Evolutionary conservation across 2,113 vertebrate genomes (phyloP).

Genomic region (Mola mola): DNA sequence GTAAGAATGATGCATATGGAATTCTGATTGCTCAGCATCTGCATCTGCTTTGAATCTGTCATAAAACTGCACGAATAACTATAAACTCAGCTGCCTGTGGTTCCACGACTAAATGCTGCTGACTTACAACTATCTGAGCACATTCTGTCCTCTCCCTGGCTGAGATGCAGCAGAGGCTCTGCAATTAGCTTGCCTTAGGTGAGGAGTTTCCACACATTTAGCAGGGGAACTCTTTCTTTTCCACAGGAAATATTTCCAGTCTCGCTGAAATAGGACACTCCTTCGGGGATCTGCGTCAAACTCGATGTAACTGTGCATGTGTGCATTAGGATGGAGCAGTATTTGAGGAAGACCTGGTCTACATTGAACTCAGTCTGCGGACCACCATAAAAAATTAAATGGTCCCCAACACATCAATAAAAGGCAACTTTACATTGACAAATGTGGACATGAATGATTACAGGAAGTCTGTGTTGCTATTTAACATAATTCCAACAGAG

Average conservation of each 20-base stretch:
- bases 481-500: not conserved
- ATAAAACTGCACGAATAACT: conserved; percentile 38
- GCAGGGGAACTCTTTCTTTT: conserved; percentile 25
- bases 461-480: not conserved
- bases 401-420: no score
- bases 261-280: conserved; percentile 50
- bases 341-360: not conserved
- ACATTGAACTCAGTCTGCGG: conserved; percentile 20
- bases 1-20: conserved; percentile 48
- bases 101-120: conserved; percentile 39
- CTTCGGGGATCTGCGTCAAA: conserved; percentile 15
- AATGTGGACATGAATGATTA: not conserved
- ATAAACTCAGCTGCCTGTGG: conserved; percentile 33
- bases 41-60: conserved; percentile 18
- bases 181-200: conserved; percentile 31
- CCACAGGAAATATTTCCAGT: conserved; percentile 30
- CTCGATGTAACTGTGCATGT: conserved; percentile 31
- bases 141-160: conserved; percentile 49
- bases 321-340: conserved; percentile 3
- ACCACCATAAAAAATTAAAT: no score
- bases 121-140: conserved; percentile 45
- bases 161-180: conserved; percentile 30
- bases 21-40: conserved; percentile 30
- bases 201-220: conserved; percentile 45
- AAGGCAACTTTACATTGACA: not conserved